Percentiles rank a stretch among this genome's conserved stretches.
Evolutionary conservation across 2,888 invertebrate genomes (phyloP).

Genomic region (Furcula furcula): DNA sequence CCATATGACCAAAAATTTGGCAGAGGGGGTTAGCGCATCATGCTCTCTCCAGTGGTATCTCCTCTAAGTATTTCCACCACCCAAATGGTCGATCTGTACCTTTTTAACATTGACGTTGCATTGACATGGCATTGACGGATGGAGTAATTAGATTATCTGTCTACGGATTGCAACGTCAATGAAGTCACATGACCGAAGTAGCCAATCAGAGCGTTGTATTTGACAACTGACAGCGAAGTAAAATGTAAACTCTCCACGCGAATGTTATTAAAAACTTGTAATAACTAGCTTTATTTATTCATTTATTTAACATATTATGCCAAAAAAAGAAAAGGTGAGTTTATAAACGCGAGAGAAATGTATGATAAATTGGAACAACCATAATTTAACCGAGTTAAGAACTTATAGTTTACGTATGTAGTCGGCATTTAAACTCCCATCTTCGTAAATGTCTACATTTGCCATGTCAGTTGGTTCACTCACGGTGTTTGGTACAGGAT

Average conservation of each 20-base stretch:
- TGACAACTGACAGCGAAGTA: too few relatives aligned
- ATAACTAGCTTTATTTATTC: constrained; percentile 53
- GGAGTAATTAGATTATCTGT: constrained; percentile 14
- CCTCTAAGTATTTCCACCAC: too few relatives aligned
- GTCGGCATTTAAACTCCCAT: constrained; percentile 58
- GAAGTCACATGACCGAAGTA: constrained; percentile 50
- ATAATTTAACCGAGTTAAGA: too few relatives aligned
- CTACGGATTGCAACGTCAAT: constrained; percentile 55
- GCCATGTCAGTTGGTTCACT: constrained; percentile 72
- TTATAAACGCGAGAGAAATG: constrained; percentile 15
- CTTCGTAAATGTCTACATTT: constrained; percentile 44
- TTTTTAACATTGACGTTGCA: too few relatives aligned
- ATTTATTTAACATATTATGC: constrained; percentile 45
- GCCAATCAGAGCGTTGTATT: constrained; percentile 41
- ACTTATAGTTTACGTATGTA: constrained; percentile 29
- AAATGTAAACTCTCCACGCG: constrained; percentile 55
- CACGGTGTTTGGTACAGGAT: constrained; percentile 67
- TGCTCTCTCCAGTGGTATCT: too few relatives aligned
- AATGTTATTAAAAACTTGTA: constrained; percentile 54
- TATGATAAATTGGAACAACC: too few relatives aligned
- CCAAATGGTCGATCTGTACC: too few relatives aligned
- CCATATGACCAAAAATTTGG: too few relatives aligned
- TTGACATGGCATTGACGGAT: constrained; percentile 3
- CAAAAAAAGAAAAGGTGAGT: constrained; percentile 64
- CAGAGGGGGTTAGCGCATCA: too few relatives aligned